A percentile compares a stretch with the other conserved stretches of the same genome.
These are phyloP conservation scores for Jacana jacana DNA, from an alignment of 2,113 vertebrate species.

Conservation along the genomic window DNA sequence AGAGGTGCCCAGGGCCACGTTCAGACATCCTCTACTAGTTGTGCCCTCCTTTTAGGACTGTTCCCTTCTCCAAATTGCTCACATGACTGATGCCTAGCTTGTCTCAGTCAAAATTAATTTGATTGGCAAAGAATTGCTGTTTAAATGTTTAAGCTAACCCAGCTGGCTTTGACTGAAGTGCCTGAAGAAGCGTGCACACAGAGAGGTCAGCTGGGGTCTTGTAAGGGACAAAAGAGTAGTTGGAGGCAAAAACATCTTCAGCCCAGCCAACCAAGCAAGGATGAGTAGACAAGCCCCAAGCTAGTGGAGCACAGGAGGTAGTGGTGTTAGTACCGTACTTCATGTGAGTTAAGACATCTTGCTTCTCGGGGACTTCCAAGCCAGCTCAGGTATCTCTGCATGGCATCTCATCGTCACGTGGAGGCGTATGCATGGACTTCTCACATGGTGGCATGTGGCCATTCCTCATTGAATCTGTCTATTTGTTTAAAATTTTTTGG, in stretches of 20 bases:
- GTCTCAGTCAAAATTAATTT: not conserved
- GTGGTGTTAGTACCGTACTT: not conserved
- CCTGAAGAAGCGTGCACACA: not conserved
- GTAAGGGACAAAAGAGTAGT: not conserved
- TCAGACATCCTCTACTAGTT: not conserved
- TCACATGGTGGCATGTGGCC: not conserved
- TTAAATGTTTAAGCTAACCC: not conserved
- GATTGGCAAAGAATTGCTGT: not conserved
- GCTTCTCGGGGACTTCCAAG: slow-evolving; percentile 10
- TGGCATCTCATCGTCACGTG: not conserved
- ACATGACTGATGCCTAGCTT: not conserved
- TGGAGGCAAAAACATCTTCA: not conserved
- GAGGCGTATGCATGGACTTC: not conserved
- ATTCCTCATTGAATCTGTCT: not conserved
- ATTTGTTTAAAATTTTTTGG: not conserved
- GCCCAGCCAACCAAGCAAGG: not conserved
- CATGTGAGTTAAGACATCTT: not conserved
- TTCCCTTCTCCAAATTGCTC: not conserved
- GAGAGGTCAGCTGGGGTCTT: not conserved
- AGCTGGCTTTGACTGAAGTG: not conserved
- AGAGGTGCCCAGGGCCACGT: not conserved
- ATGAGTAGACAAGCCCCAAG: not conserved
- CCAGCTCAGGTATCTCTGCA: slow-evolving; percentile 50
- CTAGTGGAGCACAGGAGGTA: not conserved
- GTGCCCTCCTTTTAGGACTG: not conserved